Evolutionary conservation across 2,888 invertebrate genomes (phyloP).

Genomic region (Gisinianus flammeolus): DNA sequence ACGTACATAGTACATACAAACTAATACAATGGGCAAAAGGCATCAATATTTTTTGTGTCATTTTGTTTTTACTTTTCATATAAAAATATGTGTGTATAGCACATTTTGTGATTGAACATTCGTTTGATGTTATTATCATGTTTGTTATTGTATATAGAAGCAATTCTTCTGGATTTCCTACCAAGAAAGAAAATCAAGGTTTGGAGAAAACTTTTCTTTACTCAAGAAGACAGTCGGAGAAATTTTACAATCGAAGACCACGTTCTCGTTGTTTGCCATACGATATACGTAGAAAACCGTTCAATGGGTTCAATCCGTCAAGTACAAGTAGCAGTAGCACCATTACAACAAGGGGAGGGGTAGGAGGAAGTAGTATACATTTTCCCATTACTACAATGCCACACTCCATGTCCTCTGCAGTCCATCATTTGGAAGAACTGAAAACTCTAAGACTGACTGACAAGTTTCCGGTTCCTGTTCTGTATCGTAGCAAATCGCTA

Average conservation of each 20-base stretch:
- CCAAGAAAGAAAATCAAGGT: conserved; percentile 29
- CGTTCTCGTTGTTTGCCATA: conserved; percentile 50
- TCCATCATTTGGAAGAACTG: conserved; percentile 39
- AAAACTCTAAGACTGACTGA: conserved; percentile 54
- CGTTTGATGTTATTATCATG: background rate
- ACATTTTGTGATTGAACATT: background rate
- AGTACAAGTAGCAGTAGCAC: conserved; percentile 6
- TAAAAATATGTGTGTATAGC: background rate
- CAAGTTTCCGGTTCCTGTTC: conserved; percentile 55
- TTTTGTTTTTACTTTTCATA: background rate
- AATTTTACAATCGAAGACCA: conserved; percentile 42
- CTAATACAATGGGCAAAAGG: too few relatives aligned
- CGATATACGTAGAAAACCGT: conserved; percentile 48
- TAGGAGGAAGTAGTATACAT: conserved; percentile 20
- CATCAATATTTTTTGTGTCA: background rate
- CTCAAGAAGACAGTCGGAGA: conserved; percentile 36
- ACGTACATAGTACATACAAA: too few relatives aligned
- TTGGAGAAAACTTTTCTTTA: conserved; percentile 38
- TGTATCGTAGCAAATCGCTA: conserved; percentile 56
- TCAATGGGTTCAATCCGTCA: conserved; percentile 24
- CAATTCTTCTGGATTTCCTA: conserved; percentile 29
- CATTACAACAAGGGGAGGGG: background rate
- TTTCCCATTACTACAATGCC: conserved; percentile 37
- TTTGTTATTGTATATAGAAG: background rate
- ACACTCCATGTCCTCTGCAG: conserved; percentile 41